Conservation (phyloP, 2,113 vertebrate genomes). For the Nyctereutes procyonoides region DNA sequence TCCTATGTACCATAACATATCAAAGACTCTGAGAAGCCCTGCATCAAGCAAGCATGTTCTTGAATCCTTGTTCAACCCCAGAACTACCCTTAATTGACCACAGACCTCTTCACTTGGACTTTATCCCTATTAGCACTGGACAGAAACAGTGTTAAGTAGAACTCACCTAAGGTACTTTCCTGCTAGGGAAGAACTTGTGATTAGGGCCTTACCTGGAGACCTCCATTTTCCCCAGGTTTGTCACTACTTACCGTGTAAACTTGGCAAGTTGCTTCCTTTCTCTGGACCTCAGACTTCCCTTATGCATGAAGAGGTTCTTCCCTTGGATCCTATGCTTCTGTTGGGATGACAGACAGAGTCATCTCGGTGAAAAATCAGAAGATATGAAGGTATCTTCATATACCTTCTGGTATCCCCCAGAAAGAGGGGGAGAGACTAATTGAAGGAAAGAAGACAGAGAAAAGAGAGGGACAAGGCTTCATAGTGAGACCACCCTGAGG, state of each 20-base stretch:
- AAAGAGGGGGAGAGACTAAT: not conserved
- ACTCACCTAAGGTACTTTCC: not conserved
- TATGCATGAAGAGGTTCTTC: not conserved
- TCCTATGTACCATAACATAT: rapidly evolving
- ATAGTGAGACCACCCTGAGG: not conserved
- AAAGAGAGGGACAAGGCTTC: not conserved
- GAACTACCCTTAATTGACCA: not conserved
- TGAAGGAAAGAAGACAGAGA: not conserved
- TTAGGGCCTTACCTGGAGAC: not conserved
- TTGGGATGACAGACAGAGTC: not conserved
- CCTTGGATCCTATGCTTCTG: not conserved
- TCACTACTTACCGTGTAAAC: not conserved
- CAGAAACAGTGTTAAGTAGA: not conserved
- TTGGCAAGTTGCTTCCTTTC: not conserved
- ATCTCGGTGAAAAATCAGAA: not conserved
- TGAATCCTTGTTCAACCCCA: not conserved
- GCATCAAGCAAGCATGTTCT: too few relatives aligned
- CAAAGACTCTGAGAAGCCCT: not conserved
- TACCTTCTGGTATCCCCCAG: too few relatives aligned
- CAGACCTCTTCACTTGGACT: not conserved
- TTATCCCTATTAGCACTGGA: not conserved
- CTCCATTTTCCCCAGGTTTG: not conserved
- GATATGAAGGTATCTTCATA: too few relatives aligned
- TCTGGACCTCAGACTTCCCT: not conserved
- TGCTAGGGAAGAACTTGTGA: not conserved